Percentiles rank a stretch among this genome's conserved stretches.
Conservation (phyloP, 1,140 invertebrate species). For the Habropoda laboriosa region DNA sequence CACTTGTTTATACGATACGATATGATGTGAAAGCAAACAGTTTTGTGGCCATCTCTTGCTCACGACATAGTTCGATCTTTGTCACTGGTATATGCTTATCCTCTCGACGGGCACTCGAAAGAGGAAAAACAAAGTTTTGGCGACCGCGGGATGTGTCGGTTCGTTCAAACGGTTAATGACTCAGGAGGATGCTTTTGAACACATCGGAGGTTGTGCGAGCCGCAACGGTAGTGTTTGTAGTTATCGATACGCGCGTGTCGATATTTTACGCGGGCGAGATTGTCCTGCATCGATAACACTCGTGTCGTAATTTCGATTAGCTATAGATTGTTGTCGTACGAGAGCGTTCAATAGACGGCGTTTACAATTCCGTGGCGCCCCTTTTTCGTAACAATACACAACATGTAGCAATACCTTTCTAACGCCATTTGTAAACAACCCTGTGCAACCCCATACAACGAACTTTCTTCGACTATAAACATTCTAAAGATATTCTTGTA, state of each 20-base stretch:
- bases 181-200: neutral
- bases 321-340: neutral
- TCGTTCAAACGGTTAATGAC: slow-evolving; percentile 14
- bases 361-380: neutral
- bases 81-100: slow-evolving; percentile 5
- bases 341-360: neutral
- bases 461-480: too few species aligned
- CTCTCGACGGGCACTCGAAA: slow-evolving; percentile 25
- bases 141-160: neutral
- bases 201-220: neutral
- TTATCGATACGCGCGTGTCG: neutral
- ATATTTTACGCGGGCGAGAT: neutral
- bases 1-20: slow-evolving; percentile 63
- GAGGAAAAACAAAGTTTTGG: neutral
- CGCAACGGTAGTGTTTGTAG: neutral
- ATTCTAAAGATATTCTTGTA: too few species aligned
- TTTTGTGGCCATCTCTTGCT: slow-evolving; percentile 30
- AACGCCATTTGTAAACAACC: neutral
- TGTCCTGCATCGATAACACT: neutral
- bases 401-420: neutral
- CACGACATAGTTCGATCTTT: slow-evolving; percentile 34
- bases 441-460: too few species aligned
- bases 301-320: slow-evolving; percentile 1
- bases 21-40: slow-evolving; percentile 57
- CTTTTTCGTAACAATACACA: neutral